Evolutionary conservation across 2,888 invertebrate species (phyloP).

Genomic region (Lasiommata megera): DNA sequence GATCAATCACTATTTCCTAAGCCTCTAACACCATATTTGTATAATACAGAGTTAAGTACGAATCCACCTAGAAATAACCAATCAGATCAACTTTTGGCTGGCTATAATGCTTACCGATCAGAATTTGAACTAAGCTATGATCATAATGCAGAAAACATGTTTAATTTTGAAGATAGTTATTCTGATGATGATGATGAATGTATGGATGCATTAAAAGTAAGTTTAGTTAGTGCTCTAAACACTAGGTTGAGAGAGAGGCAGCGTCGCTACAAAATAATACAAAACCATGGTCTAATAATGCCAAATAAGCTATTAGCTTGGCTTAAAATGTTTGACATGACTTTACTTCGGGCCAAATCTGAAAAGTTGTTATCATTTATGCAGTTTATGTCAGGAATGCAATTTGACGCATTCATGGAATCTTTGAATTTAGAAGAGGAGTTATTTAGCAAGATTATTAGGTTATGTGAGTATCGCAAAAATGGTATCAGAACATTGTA

Average conservation of each 20-base stretch:
- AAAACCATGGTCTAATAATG: constrained; percentile 90
- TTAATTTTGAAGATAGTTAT: constrained; percentile 71
- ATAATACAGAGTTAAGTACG: constrained; percentile 82
- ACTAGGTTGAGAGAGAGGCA: constrained; percentile 87
- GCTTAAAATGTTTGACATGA: constrained; percentile 85
- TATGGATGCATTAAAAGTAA: constrained; percentile 84
- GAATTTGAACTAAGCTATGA: constrained; percentile 94
- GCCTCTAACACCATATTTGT: constrained; percentile 83
- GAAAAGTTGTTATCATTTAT: constrained; percentile 87
- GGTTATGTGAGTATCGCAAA: constrained; percentile 84
- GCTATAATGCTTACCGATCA: constrained; percentile 92
- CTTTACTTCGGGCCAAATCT: constrained; percentile 78
- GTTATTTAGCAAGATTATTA: constrained; percentile 82
- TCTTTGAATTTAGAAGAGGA: constrained; percentile 87
- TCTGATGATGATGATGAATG: constrained; percentile 76
- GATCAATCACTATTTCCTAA: constrained; percentile 81
- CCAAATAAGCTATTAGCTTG: constrained; percentile 85
- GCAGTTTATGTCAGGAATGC: constrained; percentile 86
- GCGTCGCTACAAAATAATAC: constrained; percentile 86
- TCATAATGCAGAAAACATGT: constrained; percentile 88
- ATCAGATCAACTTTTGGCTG: constrained; percentile 83
- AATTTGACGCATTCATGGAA: constrained; percentile 90
- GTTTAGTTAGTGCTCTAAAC: constrained; percentile 88
- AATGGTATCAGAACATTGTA: constrained; percentile 86
- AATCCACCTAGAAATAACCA: constrained; percentile 87